Evolutionary conservation across 1,140 invertebrate species (phyloP), one percentile per base, ranked within the genome.

Genomic region (Magallana ariakensis): DNA sequence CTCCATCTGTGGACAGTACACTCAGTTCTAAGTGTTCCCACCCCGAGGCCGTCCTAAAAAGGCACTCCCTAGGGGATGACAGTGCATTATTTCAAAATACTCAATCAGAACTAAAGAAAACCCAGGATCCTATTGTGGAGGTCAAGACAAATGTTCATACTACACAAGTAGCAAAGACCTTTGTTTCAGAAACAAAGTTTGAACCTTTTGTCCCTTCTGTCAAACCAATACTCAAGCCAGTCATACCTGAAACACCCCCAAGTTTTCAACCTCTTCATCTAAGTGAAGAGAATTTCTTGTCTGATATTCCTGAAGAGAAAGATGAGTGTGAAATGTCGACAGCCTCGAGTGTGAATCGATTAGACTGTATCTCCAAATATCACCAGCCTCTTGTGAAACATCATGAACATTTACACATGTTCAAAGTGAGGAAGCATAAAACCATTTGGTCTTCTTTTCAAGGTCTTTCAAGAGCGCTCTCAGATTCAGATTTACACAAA

Each of bases 221-320:
- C 16, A 75, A 75, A 13, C 66, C 22, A 26, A 26, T 75, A 26
- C 66, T 75, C 55, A 84, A 84, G 22, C 82, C 82, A n/a, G 26
- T 57, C 54, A 60, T 60, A 60, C 82, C 82, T 46, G 82, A 84
- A 60, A 84, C 53, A 11, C 55, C 82, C 26, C 82, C 82, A 46
- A 84, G 82, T 60, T 84, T 84, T 60, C 82, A 84, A 16, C 82
- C 82, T 58, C 82, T 84, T 60, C 80, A 91, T 84, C 70, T 91
- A 53, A 90, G 89, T 62, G 92, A 93, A 83, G 92, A 93, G 26
- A 92, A 93, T 33, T 89, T 92, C 75, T 80, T 93, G 22, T 92
- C 92, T 19, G 92, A 93, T 86, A 93, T 93, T 54, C 92, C 92
- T 7, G 92, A 93, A 84, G 92, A 93, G 82, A 91, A 88, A 84